Base-by-base conservation (phyloP, 35 echinoderm and acorn worm genomes). In the Lytechinus variegatus region DNA sequence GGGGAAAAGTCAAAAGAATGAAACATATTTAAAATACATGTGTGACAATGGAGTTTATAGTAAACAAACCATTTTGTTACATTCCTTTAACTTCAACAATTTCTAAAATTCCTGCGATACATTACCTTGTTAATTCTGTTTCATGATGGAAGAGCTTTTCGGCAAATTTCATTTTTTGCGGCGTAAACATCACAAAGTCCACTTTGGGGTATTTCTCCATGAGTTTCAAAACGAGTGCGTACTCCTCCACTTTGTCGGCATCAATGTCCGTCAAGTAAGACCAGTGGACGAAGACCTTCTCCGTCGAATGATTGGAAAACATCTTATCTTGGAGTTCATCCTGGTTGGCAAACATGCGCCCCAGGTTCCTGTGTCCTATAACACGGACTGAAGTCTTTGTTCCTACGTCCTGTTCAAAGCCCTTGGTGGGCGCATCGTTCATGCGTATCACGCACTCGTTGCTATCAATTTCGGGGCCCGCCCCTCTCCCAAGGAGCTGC, bases 131-230 rank as follows among this genome's bases (percentile, higher is more conserved):
- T 86, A 98, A 92, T 33, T 97, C 98, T 54, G 98, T 99, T 96
- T 99, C 98, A 88, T 97, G 97, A 27, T 95, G 56, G 61, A 99
- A 99, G 16, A 99, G 87, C 28, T 97, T 95, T 53, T 99, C 98
- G 0, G 96, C 96, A 56, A 96, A 96, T 92, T 95, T 96, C 97
- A 99, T 98, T 57, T 99, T 97, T 28, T 96, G 90, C 27, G 97
- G 94, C 13, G 98, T 99, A 27, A 97, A 98, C 89, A 96, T 97
- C 58, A 97, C 95, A 95, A 98, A 98, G n/a, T 97, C 94, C 95
- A 97, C 96, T 28, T 92, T 88, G 27, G 94, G 96, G 93, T 95
- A 97, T 61, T 98, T 98, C 61, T 95, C 95, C 87, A 95, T 95
- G 95, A 98, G 92, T 86, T 97, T 92, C 54, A 95, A 86, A 11